These are phyloP conservation scores for Trissolcus brochymenae DNA, from an alignment of 2,888 invertebrate species.

Conservation along the genomic window DNA sequence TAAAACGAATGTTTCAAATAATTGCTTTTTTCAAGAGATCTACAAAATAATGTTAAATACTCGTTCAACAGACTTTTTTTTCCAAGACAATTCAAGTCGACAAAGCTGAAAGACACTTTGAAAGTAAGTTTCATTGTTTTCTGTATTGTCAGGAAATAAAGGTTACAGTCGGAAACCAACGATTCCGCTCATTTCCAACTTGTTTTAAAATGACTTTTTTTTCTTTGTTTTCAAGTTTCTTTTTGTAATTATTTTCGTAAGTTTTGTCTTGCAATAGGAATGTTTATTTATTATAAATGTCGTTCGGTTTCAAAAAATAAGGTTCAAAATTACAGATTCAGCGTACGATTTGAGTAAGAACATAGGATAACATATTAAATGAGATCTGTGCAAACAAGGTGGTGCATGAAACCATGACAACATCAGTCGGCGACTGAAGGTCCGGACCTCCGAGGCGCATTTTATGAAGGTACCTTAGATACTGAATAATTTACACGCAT, in stretches of 20 bases:
- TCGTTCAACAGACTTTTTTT: constrained; percentile 26
- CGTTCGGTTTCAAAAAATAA: not conserved
- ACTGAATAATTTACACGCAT: constrained; percentile 56
- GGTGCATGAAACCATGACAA: constrained; percentile 55
- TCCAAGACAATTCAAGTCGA: constrained; percentile 43
- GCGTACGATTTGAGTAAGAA: constrained; percentile 9
- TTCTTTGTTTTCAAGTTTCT: not conserved
- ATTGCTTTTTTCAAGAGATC: constrained; percentile 3
- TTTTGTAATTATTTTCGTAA: not conserved
- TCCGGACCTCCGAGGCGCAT: constrained; percentile 41
- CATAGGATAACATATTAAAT: constrained; percentile 27
- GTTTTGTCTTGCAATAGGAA: not conserved
- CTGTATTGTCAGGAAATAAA: constrained; percentile 35
- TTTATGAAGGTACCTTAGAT: constrained; percentile 52
- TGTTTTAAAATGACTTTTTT: no score
- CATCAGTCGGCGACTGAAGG: constrained; percentile 40
- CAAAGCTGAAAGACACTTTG: constrained; percentile 32
- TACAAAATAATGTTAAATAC: constrained; percentile 38
- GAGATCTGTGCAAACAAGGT: constrained; percentile 60
- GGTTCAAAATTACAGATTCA: constrained; percentile 14
- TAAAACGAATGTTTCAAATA: constrained; percentile 13
- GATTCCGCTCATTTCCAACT: constrained; percentile 30
- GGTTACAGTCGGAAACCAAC: constrained; percentile 41
- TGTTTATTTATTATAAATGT: no score
- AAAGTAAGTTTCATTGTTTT: constrained; percentile 47